Base-by-base conservation (phyloP, 2,888 invertebrate species). In the Cylindroiulus punctatus region DNA sequence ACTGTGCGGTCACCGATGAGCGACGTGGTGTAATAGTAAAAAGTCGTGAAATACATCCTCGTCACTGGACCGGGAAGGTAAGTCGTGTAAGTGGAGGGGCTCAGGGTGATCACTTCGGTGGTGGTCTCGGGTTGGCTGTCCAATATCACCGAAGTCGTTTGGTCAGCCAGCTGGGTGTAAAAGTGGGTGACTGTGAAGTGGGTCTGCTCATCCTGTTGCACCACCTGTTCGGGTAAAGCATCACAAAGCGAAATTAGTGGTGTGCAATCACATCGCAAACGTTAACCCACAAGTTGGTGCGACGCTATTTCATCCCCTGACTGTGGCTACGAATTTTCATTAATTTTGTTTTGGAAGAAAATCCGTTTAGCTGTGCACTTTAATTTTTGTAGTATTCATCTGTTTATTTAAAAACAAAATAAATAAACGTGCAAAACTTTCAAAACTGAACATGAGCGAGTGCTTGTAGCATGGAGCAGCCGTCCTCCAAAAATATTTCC, bases 21-120 rank as follows among this genome's bases (percentile, higher is more conserved):
- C 86, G 92, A 90, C 0, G 93, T 93, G 87, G 93, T 93, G 88
- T 92, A 93, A 89, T 94, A 94, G 0, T 94, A 94, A 88, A 94
- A 94, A 0, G 90, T 89, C 8, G 88, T 89, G 82, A 87, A 86
- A 40, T 88, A 88, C 7, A 89, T 89, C 83, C 88, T 88, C 8
- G 87, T 87, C 19, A 85, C 87, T 17, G 81, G 30, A 36, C 52
- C 32, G 0, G 85, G 85, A 40, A 57, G 47, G 26, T 32, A 83
- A 26, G 22, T 40, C 30, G 85, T 85, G 22, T 81, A 44, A 7
- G 87, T 87, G 10, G 85, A 40, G 22, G 87, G 85, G n/a, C 26
- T 32, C 36, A 87, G 47, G 26, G 87, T 87, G 26, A 81, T 32
- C 42, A 87, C 52, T 30, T 85, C 81, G 2, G 42, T 87, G 19